Conservation (phyloP, 2,113 vertebrate genomes). For the Petroica traversi region DNA sequence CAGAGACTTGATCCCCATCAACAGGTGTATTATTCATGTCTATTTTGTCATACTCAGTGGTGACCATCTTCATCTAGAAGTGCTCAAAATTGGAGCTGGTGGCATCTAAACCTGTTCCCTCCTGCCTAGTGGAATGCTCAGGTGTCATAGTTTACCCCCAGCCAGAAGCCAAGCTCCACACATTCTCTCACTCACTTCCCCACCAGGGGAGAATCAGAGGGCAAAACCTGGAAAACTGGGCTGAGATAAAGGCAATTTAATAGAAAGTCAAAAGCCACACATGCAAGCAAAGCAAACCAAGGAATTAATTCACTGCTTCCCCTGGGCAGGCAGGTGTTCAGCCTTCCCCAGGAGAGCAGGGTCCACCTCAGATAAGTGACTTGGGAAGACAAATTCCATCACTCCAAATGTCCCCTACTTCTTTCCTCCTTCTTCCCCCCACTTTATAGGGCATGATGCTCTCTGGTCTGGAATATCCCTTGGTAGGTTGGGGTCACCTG, state of each 20-base stretch:
- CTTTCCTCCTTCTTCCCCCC: not conserved
- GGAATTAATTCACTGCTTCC: not conserved
- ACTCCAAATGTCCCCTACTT: rapidly evolving
- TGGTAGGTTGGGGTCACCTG: not conserved
- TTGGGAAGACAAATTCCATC: not conserved
- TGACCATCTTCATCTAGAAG: not conserved
- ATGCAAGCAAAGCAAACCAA: not conserved
- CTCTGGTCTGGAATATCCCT: not conserved
- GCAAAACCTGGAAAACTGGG: not conserved
- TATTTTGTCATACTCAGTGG: not conserved
- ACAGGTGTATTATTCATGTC: not conserved
- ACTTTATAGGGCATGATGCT: not conserved
- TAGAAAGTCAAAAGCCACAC: not conserved
- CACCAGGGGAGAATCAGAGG: not conserved
- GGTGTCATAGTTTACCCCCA: rapidly evolving
- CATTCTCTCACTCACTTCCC: not conserved
- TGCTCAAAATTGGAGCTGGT: not conserved
- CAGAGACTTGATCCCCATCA: not conserved
- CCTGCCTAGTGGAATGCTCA: not conserved
- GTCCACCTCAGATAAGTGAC: rapidly evolving
- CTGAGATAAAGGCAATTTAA: not conserved
- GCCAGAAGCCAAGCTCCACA: too few species aligned
- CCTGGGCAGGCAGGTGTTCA: not conserved
- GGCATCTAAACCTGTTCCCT: not conserved
- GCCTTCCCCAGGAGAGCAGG: not conserved